Evolutionary conservation across 2,797 vertebrate species (phyloP).

Genomic region (Gymnodraco acuticeps): DNA sequence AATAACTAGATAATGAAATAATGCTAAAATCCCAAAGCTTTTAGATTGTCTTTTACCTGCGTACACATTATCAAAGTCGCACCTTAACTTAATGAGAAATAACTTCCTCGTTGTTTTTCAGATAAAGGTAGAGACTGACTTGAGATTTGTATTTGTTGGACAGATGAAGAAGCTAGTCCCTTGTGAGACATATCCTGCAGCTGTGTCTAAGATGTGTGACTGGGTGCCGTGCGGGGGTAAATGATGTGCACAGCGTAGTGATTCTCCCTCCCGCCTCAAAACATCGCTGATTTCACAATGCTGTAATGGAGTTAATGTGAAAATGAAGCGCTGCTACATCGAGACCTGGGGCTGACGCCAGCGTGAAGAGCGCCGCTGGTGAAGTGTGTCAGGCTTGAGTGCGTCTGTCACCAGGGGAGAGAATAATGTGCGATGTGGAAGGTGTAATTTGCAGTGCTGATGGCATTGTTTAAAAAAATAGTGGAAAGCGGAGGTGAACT

Average conservation of each 20-base stretch:
- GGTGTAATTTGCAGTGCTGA: slow-evolving; percentile 73
- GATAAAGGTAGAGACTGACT: slow-evolving; percentile 10
- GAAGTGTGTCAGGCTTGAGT: slow-evolving; percentile 79
- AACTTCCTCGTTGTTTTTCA: slow-evolving; percentile 24
- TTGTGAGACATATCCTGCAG: slow-evolving; percentile 57
- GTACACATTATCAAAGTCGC: background rate
- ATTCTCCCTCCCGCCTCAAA: slow-evolving; percentile 52
- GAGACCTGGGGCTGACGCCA: slow-evolving; percentile 65
- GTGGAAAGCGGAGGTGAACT: slow-evolving; percentile 80
- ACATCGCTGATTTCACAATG: slow-evolving; percentile 69
- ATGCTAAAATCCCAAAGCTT: background rate
- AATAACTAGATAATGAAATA: background rate
- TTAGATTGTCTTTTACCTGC: background rate
- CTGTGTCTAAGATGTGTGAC: slow-evolving; percentile 63
- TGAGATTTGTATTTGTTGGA: slow-evolving; percentile 39
- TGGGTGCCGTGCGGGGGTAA: slow-evolving; percentile 60
- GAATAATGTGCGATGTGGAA: slow-evolving; percentile 73
- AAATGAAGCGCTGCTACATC: slow-evolving; percentile 78
- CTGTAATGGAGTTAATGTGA: slow-evolving; percentile 81
- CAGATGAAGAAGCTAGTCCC: slow-evolving; percentile 42
- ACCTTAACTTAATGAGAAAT: slow-evolving; percentile 21
- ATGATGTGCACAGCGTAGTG: slow-evolving; percentile 67
- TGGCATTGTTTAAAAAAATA: slow-evolving; percentile 80
- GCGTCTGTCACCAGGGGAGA: slow-evolving; percentile 70
- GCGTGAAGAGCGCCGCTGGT: slow-evolving; percentile 72